Percentiles rank a stretch among this genome's conserved stretches.
These are phyloP conservation scores for Chamaedrilus cognettii DNA, from an alignment of 2,888 invertebrate species.

Conservation along the genomic window DNA sequence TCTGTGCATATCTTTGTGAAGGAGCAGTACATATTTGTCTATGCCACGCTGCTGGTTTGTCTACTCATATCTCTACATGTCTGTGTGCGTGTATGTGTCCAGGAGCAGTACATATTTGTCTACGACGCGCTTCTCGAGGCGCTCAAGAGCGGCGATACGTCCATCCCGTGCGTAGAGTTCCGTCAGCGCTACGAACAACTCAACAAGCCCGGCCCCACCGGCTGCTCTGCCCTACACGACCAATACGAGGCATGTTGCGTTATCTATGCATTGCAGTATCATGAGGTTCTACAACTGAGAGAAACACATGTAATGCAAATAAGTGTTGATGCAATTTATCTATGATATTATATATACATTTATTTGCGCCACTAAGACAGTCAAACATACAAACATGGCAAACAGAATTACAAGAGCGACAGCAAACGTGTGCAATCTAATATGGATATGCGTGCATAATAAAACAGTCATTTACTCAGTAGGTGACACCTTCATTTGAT, in stretches of 20 bases:
- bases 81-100: slow-evolving; percentile 7
- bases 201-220: not conserved
- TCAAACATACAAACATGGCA: too few species aligned
- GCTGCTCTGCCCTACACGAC: not conserved
- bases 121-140: slow-evolving; percentile 41
- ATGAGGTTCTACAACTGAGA: too few species aligned
- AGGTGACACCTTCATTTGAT: too few species aligned
- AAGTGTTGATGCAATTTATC: too few species aligned
- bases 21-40: slow-evolving; percentile 18
- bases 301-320: too few species aligned
- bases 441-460: too few species aligned
- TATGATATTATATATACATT: too few species aligned
- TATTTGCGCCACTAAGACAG: too few species aligned
- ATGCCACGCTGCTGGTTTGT: not conserved
- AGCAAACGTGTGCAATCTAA: too few species aligned
- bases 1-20: not conserved
- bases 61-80: not conserved
- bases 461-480: too few species aligned
- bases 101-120: slow-evolving; percentile 40
- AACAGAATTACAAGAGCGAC: too few species aligned
- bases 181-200: slow-evolving; percentile 17
- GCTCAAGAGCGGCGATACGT: slow-evolving; percentile 39
- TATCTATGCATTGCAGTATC: too few species aligned
- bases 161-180: slow-evolving; percentile 38
- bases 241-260: not conserved